A percentile compares a stretch with the other conserved stretches of the same genome.
phyloP scores from a whole-genome alignment of 2,888 invertebrate genomes.

The Leptothorax acervorum region DNA sequence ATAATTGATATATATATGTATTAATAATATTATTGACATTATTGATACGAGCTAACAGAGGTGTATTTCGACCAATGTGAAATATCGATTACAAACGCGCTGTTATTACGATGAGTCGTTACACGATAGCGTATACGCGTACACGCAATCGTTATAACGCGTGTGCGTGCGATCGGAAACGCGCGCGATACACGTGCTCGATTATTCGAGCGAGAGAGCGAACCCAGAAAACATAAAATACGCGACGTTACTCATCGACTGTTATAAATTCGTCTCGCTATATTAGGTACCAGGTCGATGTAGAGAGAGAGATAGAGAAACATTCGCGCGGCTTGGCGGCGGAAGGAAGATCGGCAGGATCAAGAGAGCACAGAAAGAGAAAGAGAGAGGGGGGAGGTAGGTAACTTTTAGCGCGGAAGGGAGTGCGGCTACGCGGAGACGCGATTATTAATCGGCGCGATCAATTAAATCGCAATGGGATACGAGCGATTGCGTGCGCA shows the following conservation, averaged over 20 bases:
- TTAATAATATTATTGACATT: not conserved
- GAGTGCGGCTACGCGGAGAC: conserved; percentile 76
- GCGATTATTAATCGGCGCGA: conserved; percentile 84
- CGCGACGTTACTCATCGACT: conserved; percentile 67
- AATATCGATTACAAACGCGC: conserved; percentile 72
- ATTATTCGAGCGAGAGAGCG: not conserved
- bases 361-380: conserved; percentile 18
- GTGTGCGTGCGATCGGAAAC: conserved; percentile 45
- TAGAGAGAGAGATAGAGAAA: conserved; percentile 8
- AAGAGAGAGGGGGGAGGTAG: not conserved
- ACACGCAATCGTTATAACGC: not conserved
- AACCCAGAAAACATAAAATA: conserved; percentile 61
- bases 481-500: conserved; percentile 80
- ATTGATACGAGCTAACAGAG: conserved; percentile 6
- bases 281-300: conserved; percentile 73
- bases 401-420: conserved; percentile 18
- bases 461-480: conserved; percentile 84
- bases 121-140: conserved; percentile 38
- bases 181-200: conserved; percentile 36
- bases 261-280: conserved; percentile 80
- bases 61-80: conserved; percentile 45
- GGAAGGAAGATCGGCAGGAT: conserved; percentile 35
- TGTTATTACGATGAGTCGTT: conserved; percentile 67
- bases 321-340: not conserved
- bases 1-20: no score